Evolutionary conservation across 2,113 vertebrate species (phyloP).

Genomic region (Dendrocopos noguchii): DNA sequence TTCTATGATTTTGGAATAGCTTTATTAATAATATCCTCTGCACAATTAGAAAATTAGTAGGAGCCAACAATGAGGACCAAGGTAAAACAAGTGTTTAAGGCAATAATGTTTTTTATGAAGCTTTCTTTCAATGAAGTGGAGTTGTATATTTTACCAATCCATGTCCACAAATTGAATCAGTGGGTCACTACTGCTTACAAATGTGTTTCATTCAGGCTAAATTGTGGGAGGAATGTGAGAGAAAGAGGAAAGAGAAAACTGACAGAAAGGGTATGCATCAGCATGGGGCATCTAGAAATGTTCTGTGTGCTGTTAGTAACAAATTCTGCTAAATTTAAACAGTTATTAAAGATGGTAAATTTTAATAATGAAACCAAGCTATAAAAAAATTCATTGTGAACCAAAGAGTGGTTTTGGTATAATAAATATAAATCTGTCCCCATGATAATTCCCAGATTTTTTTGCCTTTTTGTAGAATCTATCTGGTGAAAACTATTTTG

Average conservation of each 20-base stretch:
- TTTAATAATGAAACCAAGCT: background rate
- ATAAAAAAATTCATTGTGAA: background rate
- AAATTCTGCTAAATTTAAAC: background rate
- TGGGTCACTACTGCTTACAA: background rate
- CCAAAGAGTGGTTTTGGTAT: background rate
- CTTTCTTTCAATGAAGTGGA: background rate
- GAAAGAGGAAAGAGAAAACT: background rate
- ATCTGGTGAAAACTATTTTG: background rate
- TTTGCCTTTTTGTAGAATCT: background rate
- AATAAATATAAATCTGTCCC: background rate
- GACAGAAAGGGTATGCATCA: background rate
- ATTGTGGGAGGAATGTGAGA: background rate
- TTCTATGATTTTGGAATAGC: background rate
- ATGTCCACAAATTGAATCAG: background rate
- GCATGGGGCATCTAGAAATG: rapidly evolving
- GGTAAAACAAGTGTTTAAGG: background rate
- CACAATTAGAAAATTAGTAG: background rate
- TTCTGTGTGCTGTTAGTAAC: background rate
- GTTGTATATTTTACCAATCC: background rate
- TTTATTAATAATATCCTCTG: background rate
- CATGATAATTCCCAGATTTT: background rate
- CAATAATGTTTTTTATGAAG: background rate
- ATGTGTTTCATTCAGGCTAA: background rate
- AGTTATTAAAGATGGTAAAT: background rate
- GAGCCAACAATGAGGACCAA: background rate